phyloP scores from a whole-genome alignment of 2,797 vertebrate species.

The Fistularia tabacaria region DNA sequence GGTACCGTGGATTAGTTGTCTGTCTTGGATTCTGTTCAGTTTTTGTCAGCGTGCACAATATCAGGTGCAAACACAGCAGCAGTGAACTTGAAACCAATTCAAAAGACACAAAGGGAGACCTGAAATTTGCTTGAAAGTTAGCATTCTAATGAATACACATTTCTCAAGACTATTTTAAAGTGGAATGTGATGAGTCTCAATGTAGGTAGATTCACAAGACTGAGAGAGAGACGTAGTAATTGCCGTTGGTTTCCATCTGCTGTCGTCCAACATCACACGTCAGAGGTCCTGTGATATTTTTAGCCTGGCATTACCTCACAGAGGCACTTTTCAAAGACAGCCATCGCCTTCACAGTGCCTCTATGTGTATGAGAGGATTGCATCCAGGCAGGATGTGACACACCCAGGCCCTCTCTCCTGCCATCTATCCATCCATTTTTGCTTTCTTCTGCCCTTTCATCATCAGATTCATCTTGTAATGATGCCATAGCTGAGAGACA shows the following conservation, averaged over 20 bases:
- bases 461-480: not conserved
- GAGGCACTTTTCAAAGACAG: conserved; percentile 54
- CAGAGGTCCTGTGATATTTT: not conserved
- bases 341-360: conserved; percentile 48
- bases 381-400: conserved; percentile 19
- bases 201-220: too few species aligned
- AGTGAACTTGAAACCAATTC: conserved; percentile 52
- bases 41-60: too few species aligned
- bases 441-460: too few species aligned
- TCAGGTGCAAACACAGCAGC: conserved; percentile 7
- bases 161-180: not conserved
- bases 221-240: too few species aligned
- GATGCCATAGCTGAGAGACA: conserved; percentile 45
- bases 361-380: conserved; percentile 21
- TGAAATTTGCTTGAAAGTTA: conserved; percentile 20
- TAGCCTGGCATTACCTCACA: conserved; percentile 34
- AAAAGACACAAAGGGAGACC: conserved; percentile 42
- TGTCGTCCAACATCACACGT: too few species aligned
- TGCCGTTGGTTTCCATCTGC: too few species aligned
- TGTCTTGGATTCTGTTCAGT: not conserved
- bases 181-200: too few species aligned
- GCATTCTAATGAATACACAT: conserved; percentile 13
- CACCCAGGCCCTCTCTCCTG: conserved; percentile 10
- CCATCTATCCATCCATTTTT: conserved; percentile 6
- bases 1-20: not conserved